phyloP scores from a whole-genome alignment of 2,113 vertebrate species.

The Phyllopteryx taeniolatus region DNA sequence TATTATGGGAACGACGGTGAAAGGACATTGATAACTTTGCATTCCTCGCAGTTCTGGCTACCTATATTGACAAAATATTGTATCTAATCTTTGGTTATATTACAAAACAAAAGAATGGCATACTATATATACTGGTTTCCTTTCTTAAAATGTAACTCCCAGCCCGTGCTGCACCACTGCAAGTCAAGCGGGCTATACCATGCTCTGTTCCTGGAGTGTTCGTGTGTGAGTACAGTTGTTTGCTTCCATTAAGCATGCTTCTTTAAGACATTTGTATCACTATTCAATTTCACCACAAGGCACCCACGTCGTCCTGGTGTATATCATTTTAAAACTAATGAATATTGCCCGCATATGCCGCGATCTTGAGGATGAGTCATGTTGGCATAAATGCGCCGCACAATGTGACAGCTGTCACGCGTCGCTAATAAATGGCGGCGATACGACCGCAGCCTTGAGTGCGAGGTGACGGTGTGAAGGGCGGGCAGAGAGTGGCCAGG shows the following conservation, averaged over 20 bases:
- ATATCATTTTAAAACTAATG: background rate
- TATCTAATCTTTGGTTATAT: too few species aligned
- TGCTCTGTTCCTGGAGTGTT: background rate
- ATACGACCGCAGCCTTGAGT: conserved; percentile 32
- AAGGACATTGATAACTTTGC: too few species aligned
- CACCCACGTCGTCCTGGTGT: background rate
- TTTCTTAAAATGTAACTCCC: background rate
- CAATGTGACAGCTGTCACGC: conserved; percentile 9
- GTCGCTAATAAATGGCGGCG: conserved; percentile 18
- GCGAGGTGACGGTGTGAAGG: conserved; percentile 17
- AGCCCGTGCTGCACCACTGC: too few species aligned
- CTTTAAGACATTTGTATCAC: conserved; percentile 9
- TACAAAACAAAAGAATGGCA: too few species aligned
- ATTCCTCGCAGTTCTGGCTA: too few species aligned
- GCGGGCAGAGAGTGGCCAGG: background rate
- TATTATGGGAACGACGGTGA: too few species aligned
- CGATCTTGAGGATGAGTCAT: conserved; percentile 8
- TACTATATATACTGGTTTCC: background rate
- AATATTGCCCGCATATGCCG: background rate
- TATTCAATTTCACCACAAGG: background rate
- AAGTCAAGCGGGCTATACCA: background rate
- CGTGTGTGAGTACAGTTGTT: background rate
- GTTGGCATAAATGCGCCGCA: conserved; percentile 9
- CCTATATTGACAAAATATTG: too few species aligned
- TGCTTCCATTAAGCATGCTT: background rate